Evolutionary conservation across 2,797 vertebrate species (phyloP), one percentile per base, ranked within the genome.

Genomic region (Sphenopsis melanotis): DNA sequence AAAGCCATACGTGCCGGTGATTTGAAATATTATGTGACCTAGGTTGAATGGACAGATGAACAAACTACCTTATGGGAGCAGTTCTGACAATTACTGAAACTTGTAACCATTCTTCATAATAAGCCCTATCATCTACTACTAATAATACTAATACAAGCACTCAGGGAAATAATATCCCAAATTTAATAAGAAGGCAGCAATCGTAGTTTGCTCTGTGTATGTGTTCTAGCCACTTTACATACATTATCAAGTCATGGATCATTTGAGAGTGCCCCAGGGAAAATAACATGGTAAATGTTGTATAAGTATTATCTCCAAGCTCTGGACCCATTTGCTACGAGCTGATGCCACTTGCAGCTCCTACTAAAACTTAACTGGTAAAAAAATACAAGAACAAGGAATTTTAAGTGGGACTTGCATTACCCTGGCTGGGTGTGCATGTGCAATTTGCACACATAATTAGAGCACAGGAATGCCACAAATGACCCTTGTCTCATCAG

Each of bases 181-280:
- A 92, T 90, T 95, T 92, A 92, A 95, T 95, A 95, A 92, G 70
- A 75, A 93, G 44, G 41, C 82, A 87, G 91, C 47, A 82, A n/a
- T 72, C 29, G 46, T n/a, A 80, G 41, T 83, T 91, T 57, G 46
- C 76, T 84, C 71, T 87, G 82, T 93, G 89, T 94, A 72, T 93
- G 82, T 76, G 49, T 85, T 88, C 68, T 80, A 92, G 76, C 75
- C 72, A 91, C 70, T 89, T 93, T 92, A 76, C 87, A 83, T 94
- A 83, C 74, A 93, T 96, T 96, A 91, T 87, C 87, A 91, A 94
- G 92, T 93, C 93, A 96, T 94, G 95, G 89, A 94, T 90, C 91
- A 81, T 91, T 95, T 90, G 81, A 53, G 60, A 87, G 59, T 68
- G 81, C 94, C 91, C 87, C 68, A 75, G 87, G 91, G 86, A 96